phyloP scores from a whole-genome alignment of 2,888 invertebrate genomes.

The Pollenia angustigena region DNA sequence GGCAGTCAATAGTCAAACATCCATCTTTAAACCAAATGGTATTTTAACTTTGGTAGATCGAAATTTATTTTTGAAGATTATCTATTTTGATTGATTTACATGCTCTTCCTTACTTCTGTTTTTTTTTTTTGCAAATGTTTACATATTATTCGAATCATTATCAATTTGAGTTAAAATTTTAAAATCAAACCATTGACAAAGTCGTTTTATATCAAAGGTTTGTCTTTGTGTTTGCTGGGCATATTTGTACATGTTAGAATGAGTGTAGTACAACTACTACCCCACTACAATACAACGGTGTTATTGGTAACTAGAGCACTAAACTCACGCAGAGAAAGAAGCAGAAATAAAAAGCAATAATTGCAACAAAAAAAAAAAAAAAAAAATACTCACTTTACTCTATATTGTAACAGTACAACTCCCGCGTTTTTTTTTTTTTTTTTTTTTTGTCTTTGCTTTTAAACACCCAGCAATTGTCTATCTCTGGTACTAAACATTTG shows the following conservation, averaged over 20 bases:
- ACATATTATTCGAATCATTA: too few relatives aligned
- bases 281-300: slow-evolving; percentile 53
- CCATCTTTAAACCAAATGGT: too few relatives aligned
- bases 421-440: slow-evolving; percentile 35
- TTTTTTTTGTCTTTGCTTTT: not conserved
- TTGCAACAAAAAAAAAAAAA: not conserved
- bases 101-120: too few relatives aligned
- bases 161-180: too few relatives aligned
- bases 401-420: slow-evolving; percentile 13
- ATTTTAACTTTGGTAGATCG: too few relatives aligned
- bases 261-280: slow-evolving; percentile 31
- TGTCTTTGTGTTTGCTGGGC: not conserved
- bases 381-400: slow-evolving; percentile 6
- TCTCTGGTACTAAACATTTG: not conserved
- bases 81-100: too few relatives aligned
- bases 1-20: too few relatives aligned
- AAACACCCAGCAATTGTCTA: slow-evolving; percentile 13
- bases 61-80: too few relatives aligned
- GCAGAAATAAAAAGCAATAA: slow-evolving; percentile 16
- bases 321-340: slow-evolving; percentile 66
- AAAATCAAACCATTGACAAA: too few relatives aligned
- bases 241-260: slow-evolving; percentile 3
- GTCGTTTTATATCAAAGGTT: too few relatives aligned
- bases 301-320: slow-evolving; percentile 69
- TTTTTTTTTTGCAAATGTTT: too few relatives aligned